Evolutionary conservation across 2,113 vertebrate genomes (phyloP).

Genomic region (Seriola rivoliana): DNA sequence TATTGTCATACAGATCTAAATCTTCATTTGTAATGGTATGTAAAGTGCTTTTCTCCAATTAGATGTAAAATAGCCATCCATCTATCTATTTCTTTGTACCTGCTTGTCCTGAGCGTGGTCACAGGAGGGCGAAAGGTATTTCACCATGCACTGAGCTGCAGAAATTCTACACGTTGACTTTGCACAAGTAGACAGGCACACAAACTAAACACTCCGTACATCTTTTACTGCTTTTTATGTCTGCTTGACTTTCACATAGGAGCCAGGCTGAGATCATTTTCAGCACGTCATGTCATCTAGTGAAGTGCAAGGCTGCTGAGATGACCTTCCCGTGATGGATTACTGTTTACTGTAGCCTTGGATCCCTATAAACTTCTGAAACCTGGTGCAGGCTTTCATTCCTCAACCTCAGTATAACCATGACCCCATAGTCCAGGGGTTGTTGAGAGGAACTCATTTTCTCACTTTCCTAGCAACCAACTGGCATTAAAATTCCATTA

Average conservation of each 20-base stretch:
- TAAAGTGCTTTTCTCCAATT: conserved; percentile 5
- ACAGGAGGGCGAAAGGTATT: background rate
- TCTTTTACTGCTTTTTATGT: background rate
- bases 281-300: conserved; percentile 10
- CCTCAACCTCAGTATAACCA: conserved; percentile 2
- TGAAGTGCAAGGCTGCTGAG: background rate
- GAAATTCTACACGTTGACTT: background rate
- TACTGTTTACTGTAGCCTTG: conserved; percentile 38
- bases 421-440: conserved; percentile 6
- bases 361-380: conserved; percentile 20
- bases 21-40: background rate
- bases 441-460: conserved; percentile 7
- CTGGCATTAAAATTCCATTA: background rate
- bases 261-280: background rate
- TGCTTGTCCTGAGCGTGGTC: conserved; percentile 2
- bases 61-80: background rate
- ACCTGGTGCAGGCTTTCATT: conserved; percentile 25
- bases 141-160: background rate
- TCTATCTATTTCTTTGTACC: background rate
- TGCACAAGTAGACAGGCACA: background rate
- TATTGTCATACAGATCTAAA: too few species aligned
- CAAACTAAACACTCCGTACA: background rate
- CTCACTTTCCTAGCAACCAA: conserved; percentile 37
- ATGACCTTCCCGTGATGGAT: conserved; percentile 24
- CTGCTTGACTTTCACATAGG: conserved; percentile 17